A percentile compares a stretch with the other conserved stretches of the same genome.
Conservation (phyloP, 2,797 vertebrate genomes). For the Clarias laeviceps region DNA sequence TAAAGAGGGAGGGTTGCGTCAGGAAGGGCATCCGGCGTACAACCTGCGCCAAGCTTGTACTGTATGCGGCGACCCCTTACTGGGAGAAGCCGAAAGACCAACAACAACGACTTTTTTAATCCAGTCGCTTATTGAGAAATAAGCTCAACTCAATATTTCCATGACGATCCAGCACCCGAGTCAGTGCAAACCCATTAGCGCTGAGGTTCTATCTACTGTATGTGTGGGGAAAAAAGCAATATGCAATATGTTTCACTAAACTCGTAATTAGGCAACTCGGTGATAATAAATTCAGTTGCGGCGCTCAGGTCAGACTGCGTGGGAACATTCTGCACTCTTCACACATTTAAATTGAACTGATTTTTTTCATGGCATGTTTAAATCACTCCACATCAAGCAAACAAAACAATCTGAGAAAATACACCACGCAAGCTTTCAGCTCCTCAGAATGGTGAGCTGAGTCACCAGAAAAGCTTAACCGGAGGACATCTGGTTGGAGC, state of each 20-base stretch:
- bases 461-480: constrained; percentile 15
- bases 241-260: not conserved
- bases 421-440: not conserved
- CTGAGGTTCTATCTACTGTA: not conserved
- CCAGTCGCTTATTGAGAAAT: no score
- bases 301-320: constrained; percentile 17
- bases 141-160: not conserved
- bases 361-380: not conserved
- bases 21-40: no score
- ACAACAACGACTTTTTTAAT: no score
- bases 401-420: constrained; percentile 9
- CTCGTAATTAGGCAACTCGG: not conserved
- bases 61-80: no score
- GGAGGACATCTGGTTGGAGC: constrained; percentile 1
- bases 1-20: no score
- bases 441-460: constrained; percentile 1
- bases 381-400: constrained; percentile 10
- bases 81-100: no score
- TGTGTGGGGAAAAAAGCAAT: not conserved
- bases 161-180: not conserved
- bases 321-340: constrained; percentile 1
- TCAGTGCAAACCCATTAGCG: not conserved
- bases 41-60: no score
- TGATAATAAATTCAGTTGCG: not conserved
- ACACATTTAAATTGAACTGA: not conserved